A percentile compares a stretch with the other conserved stretches of the same genome.
Conservation (phyloP, 2,797 vertebrate species). For the Bovichtus variegatus region DNA sequence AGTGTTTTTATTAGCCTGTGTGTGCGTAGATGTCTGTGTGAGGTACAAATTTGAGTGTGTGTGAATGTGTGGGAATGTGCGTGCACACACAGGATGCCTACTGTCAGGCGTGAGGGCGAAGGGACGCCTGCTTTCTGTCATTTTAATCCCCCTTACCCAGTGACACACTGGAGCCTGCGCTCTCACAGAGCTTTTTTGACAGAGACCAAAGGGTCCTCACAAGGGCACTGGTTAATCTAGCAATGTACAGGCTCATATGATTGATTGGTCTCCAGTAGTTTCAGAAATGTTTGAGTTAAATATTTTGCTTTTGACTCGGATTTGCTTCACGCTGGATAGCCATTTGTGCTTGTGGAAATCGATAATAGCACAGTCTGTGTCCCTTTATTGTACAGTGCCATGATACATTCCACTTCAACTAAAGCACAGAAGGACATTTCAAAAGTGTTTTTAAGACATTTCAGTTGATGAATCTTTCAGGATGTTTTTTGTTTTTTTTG, state of each 20-base stretch:
- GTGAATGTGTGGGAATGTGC: conserved; percentile 52
- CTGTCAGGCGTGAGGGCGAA: conserved; percentile 66
- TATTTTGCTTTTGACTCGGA: conserved; percentile 54
- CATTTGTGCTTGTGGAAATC: conserved; percentile 68
- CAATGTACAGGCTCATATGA: conserved; percentile 62
- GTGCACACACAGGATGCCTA: conserved; percentile 77
- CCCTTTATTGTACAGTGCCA: conserved; percentile 84
- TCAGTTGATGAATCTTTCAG: conserved; percentile 39
- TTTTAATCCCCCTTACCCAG: conserved; percentile 57
- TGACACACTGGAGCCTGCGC: conserved; percentile 68
- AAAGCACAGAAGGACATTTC: conserved; percentile 80
- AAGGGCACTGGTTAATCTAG: conserved; percentile 69
- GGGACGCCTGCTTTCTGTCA: conserved; percentile 72
- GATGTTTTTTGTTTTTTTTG: conserved; percentile 27
- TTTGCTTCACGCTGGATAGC: conserved; percentile 61
- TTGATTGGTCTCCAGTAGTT: conserved; percentile 59
- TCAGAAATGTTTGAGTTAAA: conserved; percentile 54
- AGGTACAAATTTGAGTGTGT: conserved; percentile 55
- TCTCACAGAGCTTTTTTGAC: conserved; percentile 65
- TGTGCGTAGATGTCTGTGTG: conserved; percentile 68
- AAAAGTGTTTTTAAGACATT: conserved; percentile 49
- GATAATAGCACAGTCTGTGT: conserved; percentile 76
- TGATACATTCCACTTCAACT: conserved; percentile 81
- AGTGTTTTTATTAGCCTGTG: conserved; percentile 85
- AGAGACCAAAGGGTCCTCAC: conserved; percentile 79